phyloP scores from a whole-genome alignment of 2,113 vertebrate genomes.

The Erythrocebus patas region DNA sequence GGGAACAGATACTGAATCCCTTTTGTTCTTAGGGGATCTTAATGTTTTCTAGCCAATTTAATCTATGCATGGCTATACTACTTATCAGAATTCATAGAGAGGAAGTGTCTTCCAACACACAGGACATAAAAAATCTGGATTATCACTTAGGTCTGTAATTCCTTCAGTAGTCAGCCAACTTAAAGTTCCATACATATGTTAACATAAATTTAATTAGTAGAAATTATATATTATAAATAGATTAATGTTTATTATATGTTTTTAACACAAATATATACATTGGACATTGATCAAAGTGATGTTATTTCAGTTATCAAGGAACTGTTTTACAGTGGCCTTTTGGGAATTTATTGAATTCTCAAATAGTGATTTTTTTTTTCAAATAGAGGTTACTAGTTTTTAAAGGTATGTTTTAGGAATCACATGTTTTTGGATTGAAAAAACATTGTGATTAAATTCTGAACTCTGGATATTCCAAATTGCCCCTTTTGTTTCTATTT shows the following conservation, averaged over 20 bases:
- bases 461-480: background rate
- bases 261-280: background rate
- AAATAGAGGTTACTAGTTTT: background rate
- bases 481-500: background rate
- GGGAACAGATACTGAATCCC: background rate
- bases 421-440: background rate
- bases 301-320: background rate
- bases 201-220: background rate
- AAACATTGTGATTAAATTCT: background rate
- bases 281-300: background rate
- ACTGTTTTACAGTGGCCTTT: background rate
- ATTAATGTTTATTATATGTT: background rate
- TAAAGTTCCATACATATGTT: background rate
- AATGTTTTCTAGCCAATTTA: background rate
- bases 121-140: background rate
- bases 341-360: background rate
- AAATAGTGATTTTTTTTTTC: background rate
- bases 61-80: background rate
- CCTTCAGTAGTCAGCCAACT: background rate
- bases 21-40: background rate
- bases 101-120: background rate
- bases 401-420: background rate
- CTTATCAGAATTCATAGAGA: background rate
- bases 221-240: background rate
- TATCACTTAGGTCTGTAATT: background rate